Evolutionary conservation across 92 coral and sea anemone species (phyloP), one percentile per base, ranked within the genome.

Genomic region (Blastomussa wellsi): DNA sequence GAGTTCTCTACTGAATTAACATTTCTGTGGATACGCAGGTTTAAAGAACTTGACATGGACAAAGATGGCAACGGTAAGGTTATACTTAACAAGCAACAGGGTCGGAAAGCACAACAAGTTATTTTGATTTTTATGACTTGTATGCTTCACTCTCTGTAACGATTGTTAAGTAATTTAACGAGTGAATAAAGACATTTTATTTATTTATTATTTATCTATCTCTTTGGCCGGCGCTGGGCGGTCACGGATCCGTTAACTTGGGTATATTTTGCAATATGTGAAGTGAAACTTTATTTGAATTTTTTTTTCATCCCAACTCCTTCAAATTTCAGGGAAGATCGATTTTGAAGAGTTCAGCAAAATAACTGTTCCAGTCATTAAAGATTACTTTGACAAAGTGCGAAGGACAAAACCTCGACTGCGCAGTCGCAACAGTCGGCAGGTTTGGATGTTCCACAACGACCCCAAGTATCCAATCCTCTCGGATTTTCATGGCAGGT

Each of bases 361-460:
- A 62, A 86, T 88, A 10, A 92, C 95, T 5, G 92, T 86, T 13
- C 80, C 90, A 48, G 94, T 81, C 3, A 90, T 94, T 14, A 90
- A 79, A 57, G 84, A 88, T 37, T 92, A 94, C 79, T 90, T 94
- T 59, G 95, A 92, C 74, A 90, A 90, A 66, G 85, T 92, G 16
- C 64, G 93, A 41, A 73, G 95, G 24, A 83, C 89, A 33, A 83
- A 90, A 10, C 95, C 98, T 35, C 93, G 92, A 72, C 78, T 94
- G 94, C 93, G 98, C 88, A 94, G 98, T 81, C 91, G 98, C 36
- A 92, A 94, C 83, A 94, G 98, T 72, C 93, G 93, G 42, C 98
- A 94, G 76, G 87, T 93, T 32, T 94, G 98, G 98, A 92, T 94
- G 90, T 94, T 93, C 80, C 98, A 94, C 72, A 91, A 92, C 31